Evolutionary conservation across 2,888 invertebrate species (phyloP).

Genomic region (Oxystoma pomonae): DNA sequence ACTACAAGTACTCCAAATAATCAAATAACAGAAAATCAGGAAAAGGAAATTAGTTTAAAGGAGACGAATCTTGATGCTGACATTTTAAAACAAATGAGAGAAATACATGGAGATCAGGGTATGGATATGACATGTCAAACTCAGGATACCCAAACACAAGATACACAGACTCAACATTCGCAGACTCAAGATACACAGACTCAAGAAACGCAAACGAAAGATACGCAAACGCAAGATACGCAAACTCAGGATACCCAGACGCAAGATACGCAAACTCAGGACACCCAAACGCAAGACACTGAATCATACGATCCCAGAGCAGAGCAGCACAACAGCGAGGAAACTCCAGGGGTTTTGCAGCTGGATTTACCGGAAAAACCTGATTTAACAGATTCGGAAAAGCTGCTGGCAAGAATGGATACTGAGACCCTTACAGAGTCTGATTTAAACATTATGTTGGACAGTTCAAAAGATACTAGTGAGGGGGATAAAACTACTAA

Average conservation of each 20-base stretch:
- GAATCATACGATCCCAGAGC: constrained; percentile 19
- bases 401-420: constrained; percentile 35
- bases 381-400: constrained; percentile 33
- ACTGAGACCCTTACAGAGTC: constrained; percentile 30
- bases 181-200: constrained; percentile 13
- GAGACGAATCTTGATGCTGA: neutral
- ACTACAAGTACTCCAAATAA: constrained; percentile 12
- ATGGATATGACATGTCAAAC: too few species aligned
- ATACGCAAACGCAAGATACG: constrained; percentile 23
- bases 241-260: constrained; percentile 22
- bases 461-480: neutral
- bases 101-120: too few species aligned
- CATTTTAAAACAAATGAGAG: neutral
- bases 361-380: constrained; percentile 31
- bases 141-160: constrained; percentile 24
- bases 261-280: constrained; percentile 12
- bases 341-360: constrained; percentile 8
- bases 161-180: constrained; percentile 19
- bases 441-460: neutral
- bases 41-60: constrained; percentile 8
- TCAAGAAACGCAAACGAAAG: constrained; percentile 12
- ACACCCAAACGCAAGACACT: constrained; percentile 16
- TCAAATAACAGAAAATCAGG: constrained; percentile 5
- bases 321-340: constrained; percentile 15
- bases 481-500: neutral